phyloP scores from a whole-genome alignment of 2,888 invertebrate genomes.

The Encarsia formosa region DNA sequence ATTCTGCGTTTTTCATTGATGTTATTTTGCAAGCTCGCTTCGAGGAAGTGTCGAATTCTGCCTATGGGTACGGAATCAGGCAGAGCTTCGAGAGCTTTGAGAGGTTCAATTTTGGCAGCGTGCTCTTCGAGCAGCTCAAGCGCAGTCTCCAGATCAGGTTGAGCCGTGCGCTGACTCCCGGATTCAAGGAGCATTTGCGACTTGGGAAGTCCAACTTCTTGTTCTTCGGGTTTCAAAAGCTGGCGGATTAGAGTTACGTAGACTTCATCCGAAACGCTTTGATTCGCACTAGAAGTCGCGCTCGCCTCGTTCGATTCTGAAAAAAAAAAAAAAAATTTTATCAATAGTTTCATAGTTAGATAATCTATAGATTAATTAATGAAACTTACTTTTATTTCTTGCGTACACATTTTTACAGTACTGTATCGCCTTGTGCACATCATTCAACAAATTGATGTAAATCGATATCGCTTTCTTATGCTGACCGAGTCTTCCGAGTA shows the following conservation, averaged over 20 bases:
- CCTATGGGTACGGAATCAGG: conserved; percentile 76
- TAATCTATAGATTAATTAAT: not conserved
- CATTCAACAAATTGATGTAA: conserved; percentile 81
- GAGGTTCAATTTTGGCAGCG: conserved; percentile 78
- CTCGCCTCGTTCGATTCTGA: not conserved
- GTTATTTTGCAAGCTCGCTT: conserved; percentile 71
- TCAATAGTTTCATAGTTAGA: not conserved
- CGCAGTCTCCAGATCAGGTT: conserved; percentile 76
- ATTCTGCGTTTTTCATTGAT: conserved; percentile 69
- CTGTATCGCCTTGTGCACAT: conserved; percentile 75
- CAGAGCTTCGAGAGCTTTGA: conserved; percentile 73
- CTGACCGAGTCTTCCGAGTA: conserved; percentile 82
- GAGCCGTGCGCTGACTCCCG: conserved; percentile 54
- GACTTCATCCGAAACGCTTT: conserved; percentile 51
- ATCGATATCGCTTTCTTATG: conserved; percentile 92
- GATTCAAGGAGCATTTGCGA: conserved; percentile 33
- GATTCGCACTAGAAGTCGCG: conserved; percentile 6
- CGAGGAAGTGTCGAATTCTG: conserved; percentile 73
- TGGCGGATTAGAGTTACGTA: conserved; percentile 58
- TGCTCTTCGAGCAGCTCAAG: conserved; percentile 77
- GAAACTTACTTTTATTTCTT: conserved; percentile 42
- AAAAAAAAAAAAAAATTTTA: not conserved
- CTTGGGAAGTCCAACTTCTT: not conserved
- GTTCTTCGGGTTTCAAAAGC: conserved; percentile 44
- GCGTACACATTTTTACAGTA: conserved; percentile 76